Percentiles rank a stretch among this genome's conserved stretches.
Conservation (phyloP, 2,888 invertebrate species). For the Lasius platythorax region DNA sequence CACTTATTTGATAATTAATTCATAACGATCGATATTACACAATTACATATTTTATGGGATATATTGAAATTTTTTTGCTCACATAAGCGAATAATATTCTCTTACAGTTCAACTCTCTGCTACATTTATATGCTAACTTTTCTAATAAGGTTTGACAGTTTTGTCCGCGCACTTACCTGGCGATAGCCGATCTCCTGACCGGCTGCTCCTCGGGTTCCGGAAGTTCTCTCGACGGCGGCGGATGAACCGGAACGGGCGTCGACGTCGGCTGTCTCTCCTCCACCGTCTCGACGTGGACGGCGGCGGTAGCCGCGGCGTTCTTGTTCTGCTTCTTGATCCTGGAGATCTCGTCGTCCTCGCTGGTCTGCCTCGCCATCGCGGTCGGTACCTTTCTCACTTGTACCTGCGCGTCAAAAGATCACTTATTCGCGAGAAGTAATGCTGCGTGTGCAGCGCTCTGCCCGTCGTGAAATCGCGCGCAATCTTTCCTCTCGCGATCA, state of each 20-base stretch:
- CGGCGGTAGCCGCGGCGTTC: conserved; percentile 87
- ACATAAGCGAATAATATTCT: too few species aligned
- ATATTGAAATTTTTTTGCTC: neutral
- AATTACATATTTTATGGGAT: neutral
- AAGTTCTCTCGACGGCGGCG: conserved; percentile 85
- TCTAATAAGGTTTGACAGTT: neutral
- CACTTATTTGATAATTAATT: neutral
- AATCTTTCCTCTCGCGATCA: conserved; percentile 3
- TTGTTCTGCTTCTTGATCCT: conserved; percentile 96
- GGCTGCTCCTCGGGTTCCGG: conserved; percentile 88
- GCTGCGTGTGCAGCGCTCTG: conserved; percentile 9
- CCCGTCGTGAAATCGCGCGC: conserved; percentile 7
- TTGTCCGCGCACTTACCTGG: conserved; percentile 79
- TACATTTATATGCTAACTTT: neutral
- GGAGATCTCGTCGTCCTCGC: conserved; percentile 96
- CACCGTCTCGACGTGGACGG: conserved; percentile 87
- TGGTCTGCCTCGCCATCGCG: conserved; percentile 92
- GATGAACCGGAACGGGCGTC: conserved; percentile 81
- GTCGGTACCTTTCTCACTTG: conserved; percentile 81
- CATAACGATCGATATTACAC: neutral
- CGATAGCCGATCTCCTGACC: conserved; percentile 90
- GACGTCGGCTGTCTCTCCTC: conserved; percentile 80
- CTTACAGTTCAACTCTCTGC: neutral
- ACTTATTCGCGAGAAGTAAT: conserved; percentile 38
- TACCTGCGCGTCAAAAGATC: conserved; percentile 74